These are phyloP conservation scores for Madoqua kirkii DNA, from an alignment of 2,113 vertebrate species.

Conservation along the genomic window DNA sequence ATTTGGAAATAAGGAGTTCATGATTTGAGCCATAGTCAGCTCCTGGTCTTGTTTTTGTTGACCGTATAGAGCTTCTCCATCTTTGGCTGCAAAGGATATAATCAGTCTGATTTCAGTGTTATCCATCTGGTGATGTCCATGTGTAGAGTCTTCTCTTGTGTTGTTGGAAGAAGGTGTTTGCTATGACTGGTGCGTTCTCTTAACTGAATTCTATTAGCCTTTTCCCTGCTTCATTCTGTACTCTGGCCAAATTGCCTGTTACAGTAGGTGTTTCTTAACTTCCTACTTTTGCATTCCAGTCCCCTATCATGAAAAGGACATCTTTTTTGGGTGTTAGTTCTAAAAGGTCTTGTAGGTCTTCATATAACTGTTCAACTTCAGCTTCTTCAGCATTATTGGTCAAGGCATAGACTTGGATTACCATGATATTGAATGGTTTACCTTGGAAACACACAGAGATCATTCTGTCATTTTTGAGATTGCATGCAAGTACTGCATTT, in stretches of 20 bases:
- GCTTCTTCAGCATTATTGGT: background rate
- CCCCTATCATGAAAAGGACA: background rate
- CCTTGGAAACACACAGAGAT: background rate
- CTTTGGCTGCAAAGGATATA: background rate
- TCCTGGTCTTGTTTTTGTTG: background rate
- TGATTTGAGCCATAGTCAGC: background rate
- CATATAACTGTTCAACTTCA: background rate
- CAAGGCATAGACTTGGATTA: background rate
- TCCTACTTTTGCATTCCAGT: background rate
- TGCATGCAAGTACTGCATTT: background rate
- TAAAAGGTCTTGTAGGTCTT: background rate
- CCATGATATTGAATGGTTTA: background rate
- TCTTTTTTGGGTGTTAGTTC: background rate
- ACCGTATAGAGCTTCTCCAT: background rate
- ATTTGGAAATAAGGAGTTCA: background rate
- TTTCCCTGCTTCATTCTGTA: background rate
- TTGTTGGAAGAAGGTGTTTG: background rate
- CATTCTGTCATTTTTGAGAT: background rate
- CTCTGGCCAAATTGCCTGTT: background rate
- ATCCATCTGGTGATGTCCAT: background rate
- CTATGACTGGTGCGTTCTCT: background rate
- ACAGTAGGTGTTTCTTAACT: background rate
- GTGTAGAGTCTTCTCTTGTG: background rate
- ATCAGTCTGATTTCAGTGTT: background rate
- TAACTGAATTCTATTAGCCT: background rate